phyloP scores from a whole-genome alignment of 2,113 vertebrate genomes.

The Labeo catla region DNA sequence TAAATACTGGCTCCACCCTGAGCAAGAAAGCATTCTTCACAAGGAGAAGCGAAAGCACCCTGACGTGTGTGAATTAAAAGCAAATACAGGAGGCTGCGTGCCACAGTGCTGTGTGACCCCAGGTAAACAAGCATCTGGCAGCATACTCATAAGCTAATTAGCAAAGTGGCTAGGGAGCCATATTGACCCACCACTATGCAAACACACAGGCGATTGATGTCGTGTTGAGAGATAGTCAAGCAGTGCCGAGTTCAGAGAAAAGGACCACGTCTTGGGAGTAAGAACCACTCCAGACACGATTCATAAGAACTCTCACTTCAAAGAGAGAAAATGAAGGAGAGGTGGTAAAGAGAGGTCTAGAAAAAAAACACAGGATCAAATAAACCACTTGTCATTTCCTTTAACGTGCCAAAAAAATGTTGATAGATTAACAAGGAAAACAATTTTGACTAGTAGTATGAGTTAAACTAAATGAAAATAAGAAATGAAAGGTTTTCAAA shows the following conservation, averaged over 20 bases:
- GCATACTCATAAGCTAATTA: neutral
- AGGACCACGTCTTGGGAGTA: neutral
- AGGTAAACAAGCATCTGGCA: slow-evolving; percentile 20
- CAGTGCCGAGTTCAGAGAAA: slow-evolving; percentile 19
- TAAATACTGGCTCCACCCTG: slow-evolving; percentile 54
- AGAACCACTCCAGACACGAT: slow-evolving; percentile 31
- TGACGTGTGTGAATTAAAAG: slow-evolving; percentile 76
- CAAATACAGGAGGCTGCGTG: slow-evolving; percentile 49
- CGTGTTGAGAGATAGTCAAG: slow-evolving; percentile 7
- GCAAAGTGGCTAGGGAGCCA: neutral
- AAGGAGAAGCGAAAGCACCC: slow-evolving; percentile 62
- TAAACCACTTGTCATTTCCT: neutral
- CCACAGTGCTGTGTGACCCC: slow-evolving; percentile 34
- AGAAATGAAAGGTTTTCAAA: neutral
- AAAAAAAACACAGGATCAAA: neutral
- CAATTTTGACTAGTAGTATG: neutral
- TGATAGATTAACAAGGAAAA: neutral
- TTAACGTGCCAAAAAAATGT: neutral
- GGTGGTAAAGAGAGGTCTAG: neutral
- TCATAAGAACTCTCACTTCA: slow-evolving; percentile 17
- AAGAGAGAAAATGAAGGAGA: neutral
- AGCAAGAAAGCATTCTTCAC: slow-evolving; percentile 71
- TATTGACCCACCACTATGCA: slow-evolving; percentile 12
- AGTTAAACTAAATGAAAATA: neutral
- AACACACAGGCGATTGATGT: slow-evolving; percentile 4